Evolutionary conservation across 2,113 vertebrate species (phyloP), one percentile per base, ranked within the genome.

Genomic region (Myanophis thanlyinensis): DNA sequence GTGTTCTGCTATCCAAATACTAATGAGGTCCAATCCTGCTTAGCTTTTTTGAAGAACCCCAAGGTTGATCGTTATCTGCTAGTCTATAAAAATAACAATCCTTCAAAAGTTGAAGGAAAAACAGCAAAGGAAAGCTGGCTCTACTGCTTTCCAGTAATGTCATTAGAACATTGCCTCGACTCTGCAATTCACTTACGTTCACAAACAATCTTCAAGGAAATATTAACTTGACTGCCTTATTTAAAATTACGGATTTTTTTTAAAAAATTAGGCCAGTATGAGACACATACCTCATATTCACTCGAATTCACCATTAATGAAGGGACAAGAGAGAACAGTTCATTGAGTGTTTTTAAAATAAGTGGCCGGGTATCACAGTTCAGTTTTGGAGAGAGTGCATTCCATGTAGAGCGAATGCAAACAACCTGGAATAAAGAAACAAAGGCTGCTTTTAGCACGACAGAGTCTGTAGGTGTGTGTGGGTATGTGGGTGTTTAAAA

Each of bases 351-450:
- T 97, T 98, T 98, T 93, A 99, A 93, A 96, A 99, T 98, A 48
- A 98, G 97, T 0, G 98, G 98, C 92, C 99, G 98, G 3, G 95
- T 97, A 93, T 99, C 99, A 89, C 97, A 98, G 54, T 97, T 97
- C 93, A 99, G 96, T 91, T 98, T 98, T 10, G 98, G 98, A 7
- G 98, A 98, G 1, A 99, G 97, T 8, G 97, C 98, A 92, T 95
- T 98, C 99, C 99, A 99, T 0, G 98, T 98, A 9, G 99, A 99
- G 54, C 98, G 96, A 11, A 99, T 98, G 84, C 99, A 99, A 94
- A 99, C 99, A 2, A 99, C 98, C 99, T 99, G 93, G 12, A 89
- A 92, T 40, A 80, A 47, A 48, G 80, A 96, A 93, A 90, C 51
- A 12, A 8, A 20, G 94, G 44, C 23, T 47, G 56, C 4, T 51